Conservation (phyloP, 2,113 vertebrate genomes). For the Rattus norvegicus region DNA sequence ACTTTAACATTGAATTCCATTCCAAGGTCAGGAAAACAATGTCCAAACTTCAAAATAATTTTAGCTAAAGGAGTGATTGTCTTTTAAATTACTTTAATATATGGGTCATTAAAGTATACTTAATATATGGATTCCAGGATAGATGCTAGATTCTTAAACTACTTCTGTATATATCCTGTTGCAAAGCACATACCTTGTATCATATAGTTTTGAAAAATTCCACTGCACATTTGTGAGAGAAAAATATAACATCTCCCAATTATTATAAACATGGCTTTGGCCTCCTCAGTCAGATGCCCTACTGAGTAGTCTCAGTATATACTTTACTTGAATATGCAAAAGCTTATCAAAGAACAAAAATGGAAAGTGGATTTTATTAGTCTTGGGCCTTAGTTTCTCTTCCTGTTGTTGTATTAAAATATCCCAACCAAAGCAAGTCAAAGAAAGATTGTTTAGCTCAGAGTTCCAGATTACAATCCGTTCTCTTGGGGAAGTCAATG, state of each 20-base stretch:
- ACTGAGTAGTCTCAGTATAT: not conserved
- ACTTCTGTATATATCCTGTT: not conserved
- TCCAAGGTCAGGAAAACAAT: not conserved
- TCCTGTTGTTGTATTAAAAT: not conserved
- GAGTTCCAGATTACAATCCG: not conserved
- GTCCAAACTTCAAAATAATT: not conserved
- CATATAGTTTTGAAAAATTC: conserved; percentile 24
- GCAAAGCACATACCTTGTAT: not conserved
- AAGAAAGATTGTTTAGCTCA: not conserved
- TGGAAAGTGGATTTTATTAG: not conserved
- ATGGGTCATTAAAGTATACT: not conserved
- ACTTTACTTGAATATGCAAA: not conserved
- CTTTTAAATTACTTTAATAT: not conserved
- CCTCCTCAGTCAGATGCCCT: not conserved
- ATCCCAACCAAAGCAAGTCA: not conserved
- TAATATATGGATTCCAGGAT: not conserved
- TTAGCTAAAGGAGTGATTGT: not conserved
- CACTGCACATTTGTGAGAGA: not conserved
- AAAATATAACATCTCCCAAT: not conserved
- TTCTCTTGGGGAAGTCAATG: not conserved
- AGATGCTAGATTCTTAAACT: not conserved
- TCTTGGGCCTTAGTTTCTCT: not conserved
- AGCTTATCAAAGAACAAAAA: not conserved
- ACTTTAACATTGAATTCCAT: not conserved
- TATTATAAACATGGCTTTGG: conserved; percentile 33